phyloP scores from a whole-genome alignment of 35 echinoderm and acorn worm genomes.

The Holothuria glaberrima region DNA sequence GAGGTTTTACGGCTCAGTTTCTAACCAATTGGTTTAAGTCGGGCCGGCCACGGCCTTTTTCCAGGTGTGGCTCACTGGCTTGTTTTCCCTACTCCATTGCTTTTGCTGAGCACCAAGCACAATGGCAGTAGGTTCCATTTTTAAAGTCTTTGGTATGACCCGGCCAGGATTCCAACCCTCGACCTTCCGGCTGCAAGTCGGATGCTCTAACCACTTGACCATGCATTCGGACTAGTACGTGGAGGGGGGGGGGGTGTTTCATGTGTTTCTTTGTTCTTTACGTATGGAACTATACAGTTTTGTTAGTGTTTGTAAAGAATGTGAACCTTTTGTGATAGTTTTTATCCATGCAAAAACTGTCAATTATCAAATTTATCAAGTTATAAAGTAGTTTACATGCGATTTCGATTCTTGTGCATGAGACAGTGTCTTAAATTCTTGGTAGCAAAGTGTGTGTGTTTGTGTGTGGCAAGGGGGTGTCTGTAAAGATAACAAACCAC shows the following conservation, averaged over 20 bases:
- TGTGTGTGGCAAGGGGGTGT: neutral
- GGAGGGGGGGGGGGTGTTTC: neutral
- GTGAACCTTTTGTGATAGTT: neutral
- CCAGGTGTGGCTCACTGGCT: too few species aligned
- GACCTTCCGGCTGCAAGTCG: too few species aligned
- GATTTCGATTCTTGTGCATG: neutral
- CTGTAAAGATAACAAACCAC: neutral
- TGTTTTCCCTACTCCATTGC: too few species aligned
- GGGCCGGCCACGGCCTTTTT: too few species aligned
- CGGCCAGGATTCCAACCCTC: too few species aligned
- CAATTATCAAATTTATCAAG: neutral
- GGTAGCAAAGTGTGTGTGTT: neutral
- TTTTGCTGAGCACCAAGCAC: too few species aligned
- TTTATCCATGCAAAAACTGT: neutral
- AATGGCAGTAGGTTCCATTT: too few species aligned
- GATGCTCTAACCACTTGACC: too few species aligned
- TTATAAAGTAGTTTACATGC: constrained; percentile 14
- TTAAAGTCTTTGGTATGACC: too few species aligned
- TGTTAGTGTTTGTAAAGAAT: neutral
- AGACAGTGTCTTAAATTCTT: neutral
- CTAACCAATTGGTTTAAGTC: too few species aligned
- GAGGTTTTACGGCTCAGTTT: too few species aligned
- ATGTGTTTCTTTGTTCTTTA: neutral
- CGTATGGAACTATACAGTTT: neutral
- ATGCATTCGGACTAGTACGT: neutral